phyloP scores from a whole-genome alignment of 1,140 invertebrate genomes.

The Tigriopus japonicus region DNA sequence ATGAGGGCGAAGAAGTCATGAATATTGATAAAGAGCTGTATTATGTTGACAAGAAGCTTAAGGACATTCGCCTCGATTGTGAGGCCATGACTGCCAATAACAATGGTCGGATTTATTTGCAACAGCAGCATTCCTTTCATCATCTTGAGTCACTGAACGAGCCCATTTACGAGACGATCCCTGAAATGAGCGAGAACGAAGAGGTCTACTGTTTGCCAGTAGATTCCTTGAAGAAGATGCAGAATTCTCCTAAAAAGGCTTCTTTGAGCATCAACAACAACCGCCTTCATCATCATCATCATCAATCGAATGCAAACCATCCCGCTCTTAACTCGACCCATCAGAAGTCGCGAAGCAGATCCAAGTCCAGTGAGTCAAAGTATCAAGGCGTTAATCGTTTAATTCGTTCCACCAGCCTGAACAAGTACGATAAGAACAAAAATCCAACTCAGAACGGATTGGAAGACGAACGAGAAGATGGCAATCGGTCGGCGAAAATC shows the following conservation, averaged over 20 bases:
- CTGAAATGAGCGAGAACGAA: slow-evolving; percentile 35
- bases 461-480: background rate
- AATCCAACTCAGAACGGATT: background rate
- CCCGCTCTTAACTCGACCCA: too few relatives aligned
- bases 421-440: slow-evolving; percentile 3
- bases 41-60: slow-evolving; percentile 34
- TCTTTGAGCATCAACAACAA: too few relatives aligned
- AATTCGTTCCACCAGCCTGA: background rate
- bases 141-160: slow-evolving; percentile 27
- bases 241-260: slow-evolving; percentile 2
- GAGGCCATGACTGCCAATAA: slow-evolving; percentile 23
- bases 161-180: slow-evolving; percentile 48
- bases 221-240: slow-evolving; percentile 23
- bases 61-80: slow-evolving; percentile 34
- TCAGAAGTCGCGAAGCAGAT: background rate
- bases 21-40: slow-evolving; percentile 32
- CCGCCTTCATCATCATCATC: too few relatives aligned
- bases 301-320: too few relatives aligned
- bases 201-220: slow-evolving; percentile 47
- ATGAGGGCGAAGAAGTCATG: slow-evolving; percentile 1
- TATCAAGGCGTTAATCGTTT: background rate
- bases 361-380: background rate
- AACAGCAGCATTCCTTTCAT: slow-evolving; percentile 3
- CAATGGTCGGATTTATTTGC: slow-evolving; percentile 15
- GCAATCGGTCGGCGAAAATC: slow-evolving; percentile 17